Conservation (phyloP, 37 sponge, comb jelly and placozoan species). For the Petrosia ficiformis region DNA sequence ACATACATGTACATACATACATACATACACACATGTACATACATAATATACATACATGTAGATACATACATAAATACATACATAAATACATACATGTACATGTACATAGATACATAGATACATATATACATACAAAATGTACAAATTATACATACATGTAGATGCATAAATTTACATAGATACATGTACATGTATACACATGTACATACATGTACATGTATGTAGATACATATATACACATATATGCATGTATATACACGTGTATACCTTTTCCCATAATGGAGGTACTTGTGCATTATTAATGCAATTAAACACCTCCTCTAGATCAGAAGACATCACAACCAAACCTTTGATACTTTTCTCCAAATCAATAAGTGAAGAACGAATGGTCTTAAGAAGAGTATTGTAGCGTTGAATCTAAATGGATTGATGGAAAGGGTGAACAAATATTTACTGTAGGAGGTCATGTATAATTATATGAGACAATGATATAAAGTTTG, state of each 20-base stretch:
- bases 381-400: slow-evolving; percentile 74
- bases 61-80: too few species aligned
- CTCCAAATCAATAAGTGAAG: slow-evolving; percentile 91
- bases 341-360: slow-evolving; percentile 98
- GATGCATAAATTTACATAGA: not conserved
- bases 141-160: too few species aligned
- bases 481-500: not conserved
- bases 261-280: slow-evolving; percentile 93
- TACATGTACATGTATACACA: not conserved
- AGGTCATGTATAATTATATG: not conserved
- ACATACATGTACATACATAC: too few species aligned
- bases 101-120: too few species aligned
- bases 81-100: too few species aligned
- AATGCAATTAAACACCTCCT: slow-evolving; percentile 95
- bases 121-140: too few species aligned
- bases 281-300: slow-evolving; percentile 90
- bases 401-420: slow-evolving; percentile 97
- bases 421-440: not conserved
- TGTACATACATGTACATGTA: too few species aligned
- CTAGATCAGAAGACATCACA: slow-evolving; percentile 98
- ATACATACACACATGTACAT: too few species aligned
- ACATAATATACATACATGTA: too few species aligned
- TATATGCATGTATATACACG: too few species aligned
- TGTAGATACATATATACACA: too few species aligned
- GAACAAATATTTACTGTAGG: too few species aligned